Conservation (phyloP, 2,888 invertebrate species). For the Panzeria rudis region DNA sequence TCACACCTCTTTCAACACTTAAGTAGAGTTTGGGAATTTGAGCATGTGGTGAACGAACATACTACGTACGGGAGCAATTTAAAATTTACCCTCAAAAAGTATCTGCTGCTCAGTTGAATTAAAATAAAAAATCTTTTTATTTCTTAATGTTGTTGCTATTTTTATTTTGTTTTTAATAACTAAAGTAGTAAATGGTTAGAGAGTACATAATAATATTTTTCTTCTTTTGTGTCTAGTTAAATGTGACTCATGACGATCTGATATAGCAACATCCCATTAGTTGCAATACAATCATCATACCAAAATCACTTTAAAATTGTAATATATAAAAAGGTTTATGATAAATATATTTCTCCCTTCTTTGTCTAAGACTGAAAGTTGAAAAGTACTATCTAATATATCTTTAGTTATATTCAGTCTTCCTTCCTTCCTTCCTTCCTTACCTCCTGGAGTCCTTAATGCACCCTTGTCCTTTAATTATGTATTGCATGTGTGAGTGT, state of each 20-base stretch:
- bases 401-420: not conserved
- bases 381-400: conserved; percentile 10
- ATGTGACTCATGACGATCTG: not conserved
- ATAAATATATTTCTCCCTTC: conserved; percentile 25
- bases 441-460: not conserved
- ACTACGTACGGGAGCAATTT: conserved; percentile 73
- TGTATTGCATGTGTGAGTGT: not conserved
- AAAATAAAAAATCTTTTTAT: conserved; percentile 37
- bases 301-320: conserved; percentile 43
- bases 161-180: conserved; percentile 59
- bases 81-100: conserved; percentile 79
- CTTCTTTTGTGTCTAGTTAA: conserved; percentile 7
- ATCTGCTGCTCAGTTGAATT: conserved; percentile 42
- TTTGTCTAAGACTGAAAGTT: not conserved
- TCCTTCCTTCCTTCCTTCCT: not conserved
- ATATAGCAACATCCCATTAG: conserved; percentile 1
- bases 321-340: conserved; percentile 13
- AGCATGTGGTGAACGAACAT: conserved; percentile 80
- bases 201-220: conserved; percentile 16
- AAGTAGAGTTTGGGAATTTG: conserved; percentile 84
- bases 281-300: conserved; percentile 35
- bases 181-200: conserved; percentile 59
- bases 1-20: conserved; percentile 73
- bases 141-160: conserved; percentile 36
- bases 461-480: conserved; percentile 43